phyloP scores from a whole-genome alignment of 64 coral and sea anemone genomes.

The Hydrozoanthus tunicans region DNA sequence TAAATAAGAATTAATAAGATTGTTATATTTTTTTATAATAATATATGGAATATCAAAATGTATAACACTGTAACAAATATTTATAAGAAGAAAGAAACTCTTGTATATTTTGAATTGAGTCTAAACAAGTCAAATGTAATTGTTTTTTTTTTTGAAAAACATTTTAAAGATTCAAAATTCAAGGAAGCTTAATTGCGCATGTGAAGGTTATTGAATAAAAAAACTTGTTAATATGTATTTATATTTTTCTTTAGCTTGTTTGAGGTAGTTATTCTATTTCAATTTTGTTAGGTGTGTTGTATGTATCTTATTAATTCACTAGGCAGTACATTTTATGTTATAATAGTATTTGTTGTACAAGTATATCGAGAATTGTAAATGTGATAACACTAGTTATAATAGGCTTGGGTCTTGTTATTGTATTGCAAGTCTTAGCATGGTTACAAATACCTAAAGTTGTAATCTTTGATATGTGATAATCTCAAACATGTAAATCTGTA shows the following conservation, averaged over 20 bases:
- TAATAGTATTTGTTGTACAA: not conserved
- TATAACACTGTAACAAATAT: conserved; percentile 53
- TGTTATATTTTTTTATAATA: not conserved
- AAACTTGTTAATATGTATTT: not conserved
- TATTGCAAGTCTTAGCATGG: no score
- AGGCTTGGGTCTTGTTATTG: no score
- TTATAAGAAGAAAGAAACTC: not conserved
- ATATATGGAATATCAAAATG: not conserved
- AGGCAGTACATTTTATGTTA: not conserved
- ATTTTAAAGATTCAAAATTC: no score
- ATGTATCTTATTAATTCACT: not conserved
- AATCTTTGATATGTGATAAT: not conserved
- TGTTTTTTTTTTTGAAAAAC: no score
- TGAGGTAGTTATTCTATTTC: not conserved
- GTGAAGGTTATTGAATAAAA: not conserved
- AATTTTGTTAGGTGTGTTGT: not conserved
- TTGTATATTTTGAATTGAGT: not conserved
- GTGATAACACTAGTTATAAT: no score
- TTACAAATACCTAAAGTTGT: not conserved
- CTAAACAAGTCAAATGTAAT: not conserved
- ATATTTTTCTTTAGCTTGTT: not conserved
- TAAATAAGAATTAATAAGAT: conserved; percentile 20
- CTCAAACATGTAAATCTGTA: not conserved
- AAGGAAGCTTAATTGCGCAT: no score
- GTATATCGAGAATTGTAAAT: no score